Conservation (phyloP, 2,113 vertebrate species). For the Xiphias gladius region DNA sequence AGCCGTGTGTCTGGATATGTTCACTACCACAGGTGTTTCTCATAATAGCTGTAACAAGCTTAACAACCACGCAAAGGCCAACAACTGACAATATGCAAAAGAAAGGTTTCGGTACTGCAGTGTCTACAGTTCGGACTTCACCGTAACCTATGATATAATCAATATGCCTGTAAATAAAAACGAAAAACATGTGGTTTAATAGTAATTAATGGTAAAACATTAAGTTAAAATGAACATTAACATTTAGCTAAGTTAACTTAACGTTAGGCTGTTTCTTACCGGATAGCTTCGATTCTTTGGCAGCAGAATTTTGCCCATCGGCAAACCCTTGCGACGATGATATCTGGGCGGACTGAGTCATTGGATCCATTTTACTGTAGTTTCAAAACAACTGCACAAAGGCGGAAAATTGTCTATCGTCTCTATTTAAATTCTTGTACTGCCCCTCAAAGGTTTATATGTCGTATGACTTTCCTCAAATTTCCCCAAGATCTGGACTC, state of each 20-base stretch:
- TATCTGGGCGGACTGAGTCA: slow-evolving; percentile 85
- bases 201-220: neutral
- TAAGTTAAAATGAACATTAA: rapidly evolving
- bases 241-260: neutral
- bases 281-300: slow-evolving; percentile 83
- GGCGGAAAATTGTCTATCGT: slow-evolving; percentile 34
- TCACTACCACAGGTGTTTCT: slow-evolving; percentile 62
- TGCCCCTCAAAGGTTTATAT: slow-evolving; percentile 3
- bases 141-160: neutral
- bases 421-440: neutral
- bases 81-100: neutral
- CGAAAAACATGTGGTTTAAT: neutral
- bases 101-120: neutral
- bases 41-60: slow-evolving; percentile 1
- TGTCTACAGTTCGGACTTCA: neutral
- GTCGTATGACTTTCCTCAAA: slow-evolving; percentile 55
- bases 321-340: slow-evolving; percentile 85
- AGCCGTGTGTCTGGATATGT: neutral
- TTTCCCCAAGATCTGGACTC: slow-evolving; percentile 58
- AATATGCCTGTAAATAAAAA: neutral
- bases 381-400: slow-evolving; percentile 42
- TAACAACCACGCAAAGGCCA: neutral
- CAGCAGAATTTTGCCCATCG: slow-evolving; percentile 82
- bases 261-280: slow-evolving; percentile 76
- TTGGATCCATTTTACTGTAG: slow-evolving; percentile 82